These are phyloP conservation scores for human (Homo sapiens) DNA, from an alignment of 2,113 vertebrate genomes.

Conservation along the genomic window DNA sequence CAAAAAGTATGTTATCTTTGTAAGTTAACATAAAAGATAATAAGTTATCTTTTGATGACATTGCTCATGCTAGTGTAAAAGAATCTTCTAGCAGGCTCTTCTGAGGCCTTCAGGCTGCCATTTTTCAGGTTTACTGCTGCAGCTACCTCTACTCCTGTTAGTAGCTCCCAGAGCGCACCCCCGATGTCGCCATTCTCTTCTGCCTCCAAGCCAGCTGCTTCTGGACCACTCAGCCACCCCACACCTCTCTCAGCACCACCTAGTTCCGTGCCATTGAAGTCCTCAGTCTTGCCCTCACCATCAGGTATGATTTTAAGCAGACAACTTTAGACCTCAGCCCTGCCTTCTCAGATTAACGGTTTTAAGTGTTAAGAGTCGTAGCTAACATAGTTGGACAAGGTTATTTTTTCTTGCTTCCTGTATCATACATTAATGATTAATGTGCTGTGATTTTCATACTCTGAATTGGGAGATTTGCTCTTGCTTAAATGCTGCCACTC, in stretches of 20 bases:
- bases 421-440: neutral
- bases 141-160: constrained; percentile 79
- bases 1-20: too few species aligned
- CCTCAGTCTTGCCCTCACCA: constrained; percentile 55
- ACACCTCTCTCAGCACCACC: neutral
- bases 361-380: neutral
- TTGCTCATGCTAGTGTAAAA: neutral
- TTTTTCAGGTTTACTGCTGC: constrained; percentile 86
- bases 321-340: fast-evolving
- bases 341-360: neutral
- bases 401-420: neutral
- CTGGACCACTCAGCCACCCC: constrained; percentile 76
- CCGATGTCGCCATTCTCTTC: constrained; percentile 84
- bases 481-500: neutral
- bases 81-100: neutral
- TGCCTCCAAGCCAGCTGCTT: constrained; percentile 81
- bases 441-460: fast-evolving
- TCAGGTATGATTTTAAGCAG: constrained; percentile 69
- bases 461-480: neutral
- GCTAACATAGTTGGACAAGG: neutral
- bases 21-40: too few species aligned
- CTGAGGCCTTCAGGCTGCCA: neutral
- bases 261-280: constrained; percentile 65
- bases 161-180: constrained; percentile 63
- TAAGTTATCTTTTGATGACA: neutral